A percentile compares a stretch with the other conserved stretches of the same genome.
phyloP scores from a whole-genome alignment of 2,113 vertebrate genomes.

The Cyprinodon variegatus region DNA sequence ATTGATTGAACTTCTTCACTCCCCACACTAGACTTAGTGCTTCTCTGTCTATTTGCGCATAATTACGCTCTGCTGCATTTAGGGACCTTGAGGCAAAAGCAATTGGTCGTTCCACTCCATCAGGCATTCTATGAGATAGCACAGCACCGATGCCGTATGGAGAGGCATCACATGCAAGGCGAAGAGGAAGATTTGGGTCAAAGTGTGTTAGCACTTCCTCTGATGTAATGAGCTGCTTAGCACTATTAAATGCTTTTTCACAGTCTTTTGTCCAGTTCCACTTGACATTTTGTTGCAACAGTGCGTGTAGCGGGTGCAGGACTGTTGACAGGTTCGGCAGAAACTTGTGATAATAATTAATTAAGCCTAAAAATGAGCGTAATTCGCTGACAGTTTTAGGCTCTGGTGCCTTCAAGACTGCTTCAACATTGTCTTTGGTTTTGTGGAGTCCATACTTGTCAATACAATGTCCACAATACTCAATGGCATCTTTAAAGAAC shows the following conservation, averaged over 20 bases:
- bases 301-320: not conserved
- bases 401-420: too few relatives aligned
- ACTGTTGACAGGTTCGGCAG: not conserved
- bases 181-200: not conserved
- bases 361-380: not conserved
- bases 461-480: not conserved
- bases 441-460: not conserved
- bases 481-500: too few relatives aligned
- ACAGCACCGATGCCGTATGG: not conserved
- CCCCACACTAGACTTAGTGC: not conserved
- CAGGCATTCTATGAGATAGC: not conserved
- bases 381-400: not conserved
- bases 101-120: not conserved
- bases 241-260: not conserved
- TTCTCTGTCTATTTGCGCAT: not conserved
- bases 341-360: not conserved
- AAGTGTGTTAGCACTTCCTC: not conserved
- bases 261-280: not conserved
- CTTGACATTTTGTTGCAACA: not conserved
- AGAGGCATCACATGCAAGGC: not conserved
- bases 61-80: not conserved
- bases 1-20: not conserved
- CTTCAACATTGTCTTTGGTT: too few relatives aligned
- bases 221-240: not conserved
- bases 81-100: not conserved